Evolutionary conservation across 2,113 vertebrate species (phyloP).

Genomic region (Onychostoma macrolepis): DNA sequence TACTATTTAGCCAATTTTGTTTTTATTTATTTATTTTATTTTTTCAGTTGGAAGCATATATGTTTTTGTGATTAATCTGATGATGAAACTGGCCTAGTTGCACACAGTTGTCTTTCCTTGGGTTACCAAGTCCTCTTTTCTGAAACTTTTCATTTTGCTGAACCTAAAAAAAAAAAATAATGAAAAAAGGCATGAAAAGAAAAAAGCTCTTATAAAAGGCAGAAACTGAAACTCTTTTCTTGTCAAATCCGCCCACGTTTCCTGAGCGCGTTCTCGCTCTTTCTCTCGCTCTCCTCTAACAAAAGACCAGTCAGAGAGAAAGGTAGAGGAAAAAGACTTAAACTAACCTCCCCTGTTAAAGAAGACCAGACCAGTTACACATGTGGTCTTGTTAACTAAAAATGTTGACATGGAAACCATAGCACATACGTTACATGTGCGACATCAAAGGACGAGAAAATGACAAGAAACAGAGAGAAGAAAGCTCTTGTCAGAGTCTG

Average conservation of each 20-base stretch:
- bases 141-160: constrained; percentile 55
- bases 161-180: constrained; percentile 59
- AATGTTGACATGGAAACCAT: constrained; percentile 56
- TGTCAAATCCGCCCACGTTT: constrained; percentile 88
- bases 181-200: constrained; percentile 62
- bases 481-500: constrained; percentile 46
- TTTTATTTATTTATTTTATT: neutral
- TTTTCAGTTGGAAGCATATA: neutral
- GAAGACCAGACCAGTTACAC: constrained; percentile 44
- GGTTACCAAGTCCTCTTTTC: constrained; percentile 41
- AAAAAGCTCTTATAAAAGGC: constrained; percentile 62
- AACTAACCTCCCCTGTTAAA: constrained; percentile 57
- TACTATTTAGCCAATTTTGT: neutral
- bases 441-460: constrained; percentile 48
- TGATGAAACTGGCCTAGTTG: neutral
- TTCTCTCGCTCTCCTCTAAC: constrained; percentile 43
- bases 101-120: neutral
- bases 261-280: constrained; percentile 78
- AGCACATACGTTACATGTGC: constrained; percentile 57
- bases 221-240: constrained; percentile 77
- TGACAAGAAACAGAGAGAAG: constrained; percentile 41
- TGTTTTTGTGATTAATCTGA: neutral
- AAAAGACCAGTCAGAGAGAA: constrained; percentile 30
- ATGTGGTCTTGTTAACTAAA: constrained; percentile 55
- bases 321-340: constrained; percentile 27